These are phyloP conservation scores for Nomada lathburiana DNA, from an alignment of 2,888 invertebrate species.

Conservation along the genomic window DNA sequence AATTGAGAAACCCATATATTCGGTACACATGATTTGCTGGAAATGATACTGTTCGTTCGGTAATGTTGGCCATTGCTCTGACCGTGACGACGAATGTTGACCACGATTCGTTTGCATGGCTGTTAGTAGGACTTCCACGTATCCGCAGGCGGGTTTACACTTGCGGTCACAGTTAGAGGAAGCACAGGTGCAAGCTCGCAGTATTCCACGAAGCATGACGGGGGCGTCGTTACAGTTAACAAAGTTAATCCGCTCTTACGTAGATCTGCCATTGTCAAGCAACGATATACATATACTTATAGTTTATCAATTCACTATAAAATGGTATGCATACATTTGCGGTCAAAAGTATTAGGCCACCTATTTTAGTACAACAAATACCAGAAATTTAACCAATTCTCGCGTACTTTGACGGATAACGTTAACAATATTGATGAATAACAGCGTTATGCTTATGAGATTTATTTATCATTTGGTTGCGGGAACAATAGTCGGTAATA, in stretches of 20 bases:
- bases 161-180: conserved; percentile 61
- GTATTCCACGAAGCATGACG: conserved; percentile 68
- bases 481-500: conserved; percentile 13
- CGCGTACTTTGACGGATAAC: too few relatives aligned
- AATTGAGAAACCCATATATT: not conserved
- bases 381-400: too few relatives aligned
- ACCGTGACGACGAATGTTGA: conserved; percentile 49
- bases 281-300: conserved; percentile 25
- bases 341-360: too few relatives aligned
- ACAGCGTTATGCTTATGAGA: not conserved
- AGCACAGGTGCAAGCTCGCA: conserved; percentile 67
- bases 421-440: not conserved
- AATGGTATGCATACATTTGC: not conserved
- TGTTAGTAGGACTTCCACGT: conserved; percentile 64
- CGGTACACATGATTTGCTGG: conserved; percentile 12
- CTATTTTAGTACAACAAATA: not conserved
- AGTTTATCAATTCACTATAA: conserved; percentile 34
- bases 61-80: conserved; percentile 12
- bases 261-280: conserved; percentile 52
- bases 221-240: conserved; percentile 69
- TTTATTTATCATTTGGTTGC: not conserved
- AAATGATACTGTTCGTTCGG: conserved; percentile 17
- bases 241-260: conserved; percentile 54
- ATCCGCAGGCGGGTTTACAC: conserved; percentile 59
- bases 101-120: conserved; percentile 61